A percentile compares a stretch with the other conserved stretches of the same genome.
These are phyloP conservation scores for Cheumatopsyche charites DNA, from an alignment of 1,140 invertebrate genomes.

Conservation along the genomic window DNA sequence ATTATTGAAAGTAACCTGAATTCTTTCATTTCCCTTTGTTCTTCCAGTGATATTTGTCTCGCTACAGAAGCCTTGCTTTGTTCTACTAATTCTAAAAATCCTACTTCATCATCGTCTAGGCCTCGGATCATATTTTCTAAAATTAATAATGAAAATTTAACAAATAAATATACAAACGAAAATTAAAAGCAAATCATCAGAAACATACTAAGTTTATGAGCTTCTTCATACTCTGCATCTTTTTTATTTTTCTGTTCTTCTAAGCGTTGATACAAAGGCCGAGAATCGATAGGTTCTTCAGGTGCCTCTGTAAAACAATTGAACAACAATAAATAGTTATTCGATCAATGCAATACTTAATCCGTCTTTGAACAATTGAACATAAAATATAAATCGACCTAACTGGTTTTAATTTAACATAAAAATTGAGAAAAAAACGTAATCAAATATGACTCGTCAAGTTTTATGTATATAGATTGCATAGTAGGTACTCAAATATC, in stretches of 20 bases:
- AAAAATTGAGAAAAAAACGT: no score
- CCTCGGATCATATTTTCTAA: constrained; percentile 94
- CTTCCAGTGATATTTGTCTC: constrained; percentile 78
- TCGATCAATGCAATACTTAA: no score
- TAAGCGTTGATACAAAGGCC: constrained; percentile 86
- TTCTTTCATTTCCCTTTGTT: constrained; percentile 80
- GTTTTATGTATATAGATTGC: no score
- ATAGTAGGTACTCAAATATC: no score
- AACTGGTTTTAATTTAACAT: no score
- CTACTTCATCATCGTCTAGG: constrained; percentile 92
- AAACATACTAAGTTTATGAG: constrained; percentile 83
- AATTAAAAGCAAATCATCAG: not conserved
- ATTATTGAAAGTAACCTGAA: constrained; percentile 65
- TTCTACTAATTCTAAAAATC: constrained; percentile 90
- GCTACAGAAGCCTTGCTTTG: constrained; percentile 83
- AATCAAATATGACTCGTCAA: no score
- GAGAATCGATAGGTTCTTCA: constrained; percentile 79
- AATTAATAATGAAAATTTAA: constrained; percentile 49
- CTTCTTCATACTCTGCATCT: constrained; percentile 93
- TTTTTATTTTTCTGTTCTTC: constrained; percentile 91
- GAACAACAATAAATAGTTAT: no score
- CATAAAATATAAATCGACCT: no score
- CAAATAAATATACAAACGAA: not conserved
- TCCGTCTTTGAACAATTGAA: no score
- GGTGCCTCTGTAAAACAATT: constrained; percentile 72